Conservation (phyloP, 2,797 vertebrate genomes). For the Momotus momota region DNA sequence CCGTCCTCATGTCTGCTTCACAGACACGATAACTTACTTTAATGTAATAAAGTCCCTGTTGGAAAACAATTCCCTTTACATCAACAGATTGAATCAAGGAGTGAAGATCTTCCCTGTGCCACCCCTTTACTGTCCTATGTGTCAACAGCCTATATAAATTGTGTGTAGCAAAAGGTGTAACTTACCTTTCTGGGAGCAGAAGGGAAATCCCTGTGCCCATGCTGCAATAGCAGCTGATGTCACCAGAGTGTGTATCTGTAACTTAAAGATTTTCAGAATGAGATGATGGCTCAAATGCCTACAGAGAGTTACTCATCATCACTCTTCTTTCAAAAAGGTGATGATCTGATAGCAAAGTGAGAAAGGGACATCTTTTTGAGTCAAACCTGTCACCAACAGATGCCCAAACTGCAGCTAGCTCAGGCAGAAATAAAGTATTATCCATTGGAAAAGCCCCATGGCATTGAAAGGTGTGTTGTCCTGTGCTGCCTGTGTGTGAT, state of each 20-base stretch:
- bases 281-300: neutral
- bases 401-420: neutral
- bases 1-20: neutral
- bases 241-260: neutral
- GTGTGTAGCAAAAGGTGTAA: neutral
- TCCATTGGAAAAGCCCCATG: neutral
- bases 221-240: accelerated
- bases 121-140: neutral
- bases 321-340: neutral
- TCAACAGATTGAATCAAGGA: neutral
- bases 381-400: neutral
- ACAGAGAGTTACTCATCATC: neutral
- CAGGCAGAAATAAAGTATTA: neutral
- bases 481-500: neutral
- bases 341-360: neutral
- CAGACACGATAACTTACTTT: accelerated
- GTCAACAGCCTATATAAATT: neutral
- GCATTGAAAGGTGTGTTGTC: neutral
- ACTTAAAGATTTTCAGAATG: neutral
- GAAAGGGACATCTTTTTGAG: neutral
- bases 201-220: neutral
- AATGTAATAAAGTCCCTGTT: neutral
- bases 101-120: neutral
- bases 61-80: neutral
- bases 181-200: neutral